Conservation (phyloP, 2,888 invertebrate species). For the Dendrolimus houi region DNA sequence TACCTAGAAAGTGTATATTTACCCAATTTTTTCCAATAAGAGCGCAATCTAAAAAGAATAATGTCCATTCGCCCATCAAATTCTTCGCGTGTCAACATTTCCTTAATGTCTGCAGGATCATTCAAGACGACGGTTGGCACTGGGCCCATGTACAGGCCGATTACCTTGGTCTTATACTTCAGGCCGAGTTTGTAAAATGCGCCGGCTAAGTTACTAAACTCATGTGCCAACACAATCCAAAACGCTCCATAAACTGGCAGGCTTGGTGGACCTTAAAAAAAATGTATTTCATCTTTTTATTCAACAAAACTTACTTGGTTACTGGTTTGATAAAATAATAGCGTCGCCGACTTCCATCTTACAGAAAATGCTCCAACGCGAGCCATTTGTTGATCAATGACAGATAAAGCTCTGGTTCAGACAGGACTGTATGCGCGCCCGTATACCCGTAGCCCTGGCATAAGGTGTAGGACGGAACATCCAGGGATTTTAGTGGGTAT, state of each 20-base stretch:
- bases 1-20: conserved; percentile 13
- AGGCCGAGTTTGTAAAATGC: conserved; percentile 65
- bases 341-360: too few relatives aligned
- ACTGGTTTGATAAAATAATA: too few relatives aligned
- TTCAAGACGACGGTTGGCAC: conserved; percentile 68
- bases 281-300: too few relatives aligned
- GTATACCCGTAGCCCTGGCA: too few relatives aligned
- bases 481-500: too few relatives aligned
- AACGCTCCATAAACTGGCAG: conserved; percentile 80
- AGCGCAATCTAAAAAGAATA: conserved; percentile 62
- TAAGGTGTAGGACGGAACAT: too few relatives aligned
- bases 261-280: conserved; percentile 73
- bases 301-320: too few relatives aligned
- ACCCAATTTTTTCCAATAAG: conserved; percentile 74
- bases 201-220: conserved; percentile 67
- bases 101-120: conserved; percentile 70
- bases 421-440: too few relatives aligned
- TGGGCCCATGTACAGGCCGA: conserved; percentile 76
- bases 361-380: too few relatives aligned
- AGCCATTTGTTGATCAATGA: too few relatives aligned
- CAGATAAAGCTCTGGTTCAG: too few relatives aligned
- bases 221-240: conserved; percentile 70
- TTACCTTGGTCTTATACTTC: conserved; percentile 76
- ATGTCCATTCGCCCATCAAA: conserved; percentile 78
- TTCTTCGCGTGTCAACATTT: conserved; percentile 74